These are phyloP conservation scores for Heliconius hermathena DNA, from an alignment of 1,140 invertebrate species.

Conservation along the genomic window DNA sequence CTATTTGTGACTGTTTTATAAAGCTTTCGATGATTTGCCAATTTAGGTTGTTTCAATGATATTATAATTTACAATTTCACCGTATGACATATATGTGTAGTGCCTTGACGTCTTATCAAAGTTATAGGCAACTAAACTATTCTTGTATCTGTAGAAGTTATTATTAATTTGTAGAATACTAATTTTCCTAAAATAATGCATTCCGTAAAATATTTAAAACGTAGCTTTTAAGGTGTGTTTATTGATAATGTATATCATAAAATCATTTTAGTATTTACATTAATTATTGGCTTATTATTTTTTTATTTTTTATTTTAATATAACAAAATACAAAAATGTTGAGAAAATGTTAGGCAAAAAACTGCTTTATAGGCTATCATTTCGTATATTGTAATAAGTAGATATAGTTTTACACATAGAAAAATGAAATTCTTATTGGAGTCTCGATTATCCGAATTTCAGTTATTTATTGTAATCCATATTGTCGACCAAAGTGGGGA, in stretches of 20 bases:
- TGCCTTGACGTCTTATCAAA: not conserved
- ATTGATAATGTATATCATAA: not conserved
- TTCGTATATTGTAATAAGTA: too few relatives aligned
- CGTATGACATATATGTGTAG: not conserved
- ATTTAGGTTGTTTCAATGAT: not conserved
- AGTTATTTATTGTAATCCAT: too few relatives aligned
- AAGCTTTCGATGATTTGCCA: not conserved
- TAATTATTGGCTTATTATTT: not conserved
- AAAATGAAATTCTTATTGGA: too few relatives aligned
- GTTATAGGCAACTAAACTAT: not conserved
- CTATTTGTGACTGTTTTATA: too few relatives aligned
- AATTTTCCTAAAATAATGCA: not conserved
- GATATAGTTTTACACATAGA: too few relatives aligned
- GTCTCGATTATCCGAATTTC: too few relatives aligned
- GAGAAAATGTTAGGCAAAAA: too few relatives aligned
- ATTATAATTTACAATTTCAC: not conserved
- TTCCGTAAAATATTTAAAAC: not conserved
- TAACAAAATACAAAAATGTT: too few relatives aligned
- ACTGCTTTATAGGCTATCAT: too few relatives aligned
- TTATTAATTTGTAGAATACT: not conserved
- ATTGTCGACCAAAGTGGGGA: too few relatives aligned
- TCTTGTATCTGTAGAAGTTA: not conserved
- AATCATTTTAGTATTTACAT: not conserved
- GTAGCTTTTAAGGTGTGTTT: not conserved
- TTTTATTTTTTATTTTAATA: not conserved